Base-by-base conservation (phyloP, 2,113 vertebrate genomes). In the Neolamprologus tretocephalus region DNA sequence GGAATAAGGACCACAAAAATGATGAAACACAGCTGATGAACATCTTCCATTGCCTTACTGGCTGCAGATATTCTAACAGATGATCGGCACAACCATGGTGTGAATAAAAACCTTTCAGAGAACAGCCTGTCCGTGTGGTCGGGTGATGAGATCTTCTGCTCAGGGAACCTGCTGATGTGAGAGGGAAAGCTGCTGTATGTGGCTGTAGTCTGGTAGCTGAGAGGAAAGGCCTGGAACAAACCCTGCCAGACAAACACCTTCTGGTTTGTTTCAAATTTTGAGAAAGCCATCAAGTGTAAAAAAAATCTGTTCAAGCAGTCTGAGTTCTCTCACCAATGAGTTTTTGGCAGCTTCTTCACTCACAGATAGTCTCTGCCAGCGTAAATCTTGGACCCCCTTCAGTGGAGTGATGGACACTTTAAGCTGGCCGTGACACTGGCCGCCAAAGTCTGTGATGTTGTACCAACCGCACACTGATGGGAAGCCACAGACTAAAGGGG, bases 391-490 rank as follows among this genome's bases (percentile, higher is more conserved):
- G 4, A 99, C 79, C 21, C 85, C 96, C 31, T 96, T 97, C 28
- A 98, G 94, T 12, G 98, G 98, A 14, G 97, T 97, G 88, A 99
- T 6, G 0, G 98, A 97, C 45, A 99, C 98, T 94, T 99, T 99
- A 31, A 99, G 94, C 94, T 99, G 99, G 14, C 99, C 99, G 11
- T 97, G 97, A 94, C 98, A 99, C 84, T 98, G 98, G 6, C 98
- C 98, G 1, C 96, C 96, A 93, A 99, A 97, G 90, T 99, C 98
- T 0, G 96, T 97, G 87, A 99, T 98, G 86, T 99, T 98, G 96
- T 99, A 99, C 98, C 99, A 99, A 4, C 99, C 99, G 2, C 98
- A 99, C 84, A 99, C 95, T 0, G 97, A 97, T 89, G 96, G 97
- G 95, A 99, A 98, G 75, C 98, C 98, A 8, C 97, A 98, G 0